A percentile compares a stretch with the other conserved stretches of the same genome.
Conservation (phyloP, 1,140 invertebrate genomes). For the Prorops nasuta region DNA sequence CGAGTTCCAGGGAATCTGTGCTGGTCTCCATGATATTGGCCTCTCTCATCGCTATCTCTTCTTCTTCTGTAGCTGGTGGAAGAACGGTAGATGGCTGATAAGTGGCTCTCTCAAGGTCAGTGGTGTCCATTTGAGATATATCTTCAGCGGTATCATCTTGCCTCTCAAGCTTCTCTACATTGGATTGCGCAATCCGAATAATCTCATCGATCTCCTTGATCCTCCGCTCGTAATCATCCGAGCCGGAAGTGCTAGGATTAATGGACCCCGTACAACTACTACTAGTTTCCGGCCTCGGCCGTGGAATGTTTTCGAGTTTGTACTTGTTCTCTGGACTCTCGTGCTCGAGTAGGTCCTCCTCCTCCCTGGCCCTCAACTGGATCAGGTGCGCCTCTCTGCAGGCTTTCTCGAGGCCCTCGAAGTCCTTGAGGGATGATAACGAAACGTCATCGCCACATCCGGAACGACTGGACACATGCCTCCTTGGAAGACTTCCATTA, state of each 20-base stretch:
- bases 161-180: slow-evolving; percentile 66
- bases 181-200: slow-evolving; percentile 68
- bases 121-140: slow-evolving; percentile 50
- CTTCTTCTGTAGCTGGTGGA: not conserved
- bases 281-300: slow-evolving; percentile 38
- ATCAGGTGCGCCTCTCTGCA: slow-evolving; percentile 80
- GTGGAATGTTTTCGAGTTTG: slow-evolving; percentile 45
- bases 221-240: slow-evolving; percentile 68
- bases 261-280: slow-evolving; percentile 39
- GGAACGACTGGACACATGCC: slow-evolving; percentile 63
- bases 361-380: slow-evolving; percentile 80
- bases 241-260: slow-evolving; percentile 61
- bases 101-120: slow-evolving; percentile 35
- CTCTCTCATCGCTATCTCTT: slow-evolving; percentile 12
- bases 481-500: slow-evolving; percentile 72
- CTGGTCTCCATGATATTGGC: slow-evolving; percentile 60
- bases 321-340: slow-evolving; percentile 65
- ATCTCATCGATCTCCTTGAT: slow-evolving; percentile 76
- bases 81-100: too few species aligned
- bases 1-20: slow-evolving; percentile 64
- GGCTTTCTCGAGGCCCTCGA: slow-evolving; percentile 87
- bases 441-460: slow-evolving; percentile 86
- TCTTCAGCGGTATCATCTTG: slow-evolving; percentile 57
- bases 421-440: slow-evolving; percentile 90
- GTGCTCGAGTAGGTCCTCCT: slow-evolving; percentile 78